These are phyloP conservation scores for Nymphalis polychloros DNA, from an alignment of 2,888 invertebrate genomes.

Conservation along the genomic window DNA sequence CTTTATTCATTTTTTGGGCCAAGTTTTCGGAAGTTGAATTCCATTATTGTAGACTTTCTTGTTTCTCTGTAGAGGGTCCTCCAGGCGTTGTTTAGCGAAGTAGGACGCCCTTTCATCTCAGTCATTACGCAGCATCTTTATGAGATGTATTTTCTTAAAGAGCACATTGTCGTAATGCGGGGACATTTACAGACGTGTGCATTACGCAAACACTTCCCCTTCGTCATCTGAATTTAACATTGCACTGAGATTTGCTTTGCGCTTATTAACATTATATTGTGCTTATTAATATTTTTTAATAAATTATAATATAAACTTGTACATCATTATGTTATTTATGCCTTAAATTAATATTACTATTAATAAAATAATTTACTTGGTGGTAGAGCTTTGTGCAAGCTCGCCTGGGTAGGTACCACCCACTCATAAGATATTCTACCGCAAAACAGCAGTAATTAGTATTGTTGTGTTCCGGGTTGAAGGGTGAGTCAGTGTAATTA, in stretches of 20 bases:
- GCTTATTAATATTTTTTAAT: too few relatives aligned
- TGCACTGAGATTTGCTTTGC: background rate
- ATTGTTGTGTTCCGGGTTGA: too few relatives aligned
- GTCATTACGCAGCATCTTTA: slow-evolving; percentile 76
- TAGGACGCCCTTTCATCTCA: slow-evolving; percentile 78
- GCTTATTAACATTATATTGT: too few relatives aligned
- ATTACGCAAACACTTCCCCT: slow-evolving; percentile 6
- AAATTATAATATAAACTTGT: too few relatives aligned
- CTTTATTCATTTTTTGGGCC: background rate
- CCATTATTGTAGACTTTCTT: slow-evolving; percentile 72
- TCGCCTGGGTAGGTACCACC: too few relatives aligned
- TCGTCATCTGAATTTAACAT: background rate
- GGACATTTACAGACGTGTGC: slow-evolving; percentile 65
- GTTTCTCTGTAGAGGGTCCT: slow-evolving; percentile 77
- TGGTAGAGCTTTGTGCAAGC: too few relatives aligned
- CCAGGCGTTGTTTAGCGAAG: slow-evolving; percentile 74
- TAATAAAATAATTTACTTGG: too few relatives aligned
- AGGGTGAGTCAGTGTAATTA: too few relatives aligned
- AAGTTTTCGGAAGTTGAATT: slow-evolving; percentile 13
- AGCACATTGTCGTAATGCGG: slow-evolving; percentile 72
- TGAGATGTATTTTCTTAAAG: slow-evolving; percentile 76
- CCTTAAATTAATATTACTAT: too few relatives aligned
- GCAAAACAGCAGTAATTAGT: too few relatives aligned
- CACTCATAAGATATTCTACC: too few relatives aligned
- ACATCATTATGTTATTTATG: too few relatives aligned